A percentile compares a stretch with the other conserved stretches of the same genome.
phyloP scores from a whole-genome alignment of 2,113 vertebrate species.

The Pantherophis guttatus region DNA sequence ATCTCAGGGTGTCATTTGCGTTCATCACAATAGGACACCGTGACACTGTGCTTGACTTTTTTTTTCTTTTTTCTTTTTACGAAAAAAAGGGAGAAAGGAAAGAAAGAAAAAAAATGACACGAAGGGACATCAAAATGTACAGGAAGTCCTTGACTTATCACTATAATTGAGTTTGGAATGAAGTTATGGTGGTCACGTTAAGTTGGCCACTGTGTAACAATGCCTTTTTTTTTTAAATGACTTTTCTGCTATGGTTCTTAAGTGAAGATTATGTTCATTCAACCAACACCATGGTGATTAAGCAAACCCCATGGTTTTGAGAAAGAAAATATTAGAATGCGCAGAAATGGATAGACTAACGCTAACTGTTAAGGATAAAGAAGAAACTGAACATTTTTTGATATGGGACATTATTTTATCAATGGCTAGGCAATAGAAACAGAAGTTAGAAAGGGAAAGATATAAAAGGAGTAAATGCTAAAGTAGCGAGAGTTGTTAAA shows the following conservation, averaged over 20 bases:
- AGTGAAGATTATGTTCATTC: too few relatives aligned
- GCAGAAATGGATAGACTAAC: too few relatives aligned
- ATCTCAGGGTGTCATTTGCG: not conserved
- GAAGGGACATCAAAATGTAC: not conserved
- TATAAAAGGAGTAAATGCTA: too few relatives aligned
- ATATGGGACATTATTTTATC: too few relatives aligned
- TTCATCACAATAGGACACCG: not conserved
- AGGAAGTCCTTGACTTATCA: not conserved
- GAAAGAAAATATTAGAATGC: too few relatives aligned
- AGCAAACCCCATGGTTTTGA: too few relatives aligned
- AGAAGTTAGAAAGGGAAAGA: too few relatives aligned
- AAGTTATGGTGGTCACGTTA: not conserved
- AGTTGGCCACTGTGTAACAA: not conserved
- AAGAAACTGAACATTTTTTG: too few relatives aligned
- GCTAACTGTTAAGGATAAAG: too few relatives aligned
- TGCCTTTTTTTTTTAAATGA: not conserved
- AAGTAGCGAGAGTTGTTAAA: too few relatives aligned
- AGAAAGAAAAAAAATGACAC: not conserved
- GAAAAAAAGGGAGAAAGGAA: conserved; percentile 4
- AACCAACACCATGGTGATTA: too few relatives aligned
- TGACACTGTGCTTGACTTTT: conserved; percentile 16
- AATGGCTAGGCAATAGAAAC: too few relatives aligned
- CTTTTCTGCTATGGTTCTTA: not conserved
- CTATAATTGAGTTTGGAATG: not conserved
- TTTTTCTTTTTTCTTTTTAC: not conserved